phyloP scores from a whole-genome alignment of 2,113 vertebrate species.

The Propithecus coquereli region DNA sequence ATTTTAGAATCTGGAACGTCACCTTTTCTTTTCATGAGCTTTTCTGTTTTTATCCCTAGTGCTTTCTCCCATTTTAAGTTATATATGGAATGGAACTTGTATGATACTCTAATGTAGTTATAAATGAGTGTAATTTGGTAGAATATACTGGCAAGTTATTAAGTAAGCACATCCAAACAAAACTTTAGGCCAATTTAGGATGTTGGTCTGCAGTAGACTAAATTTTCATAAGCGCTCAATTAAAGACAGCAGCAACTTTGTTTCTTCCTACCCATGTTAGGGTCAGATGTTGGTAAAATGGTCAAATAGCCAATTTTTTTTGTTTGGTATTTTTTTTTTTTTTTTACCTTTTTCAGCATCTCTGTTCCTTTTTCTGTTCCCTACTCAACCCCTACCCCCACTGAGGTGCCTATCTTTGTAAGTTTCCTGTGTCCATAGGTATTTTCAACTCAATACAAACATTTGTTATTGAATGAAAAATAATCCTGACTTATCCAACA shows the following conservation, averaged over 20 bases:
- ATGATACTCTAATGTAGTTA: not conserved
- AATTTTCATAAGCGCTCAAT: not conserved
- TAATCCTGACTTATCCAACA: not conserved
- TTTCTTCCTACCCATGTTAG: not conserved
- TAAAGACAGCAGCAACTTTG: not conserved
- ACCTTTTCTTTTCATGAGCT: conserved; percentile 31
- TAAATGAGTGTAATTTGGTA: conserved; percentile 29
- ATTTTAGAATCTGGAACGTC: conserved; percentile 45
- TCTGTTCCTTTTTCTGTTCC: conserved; percentile 12
- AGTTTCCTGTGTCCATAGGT: conserved; percentile 16
- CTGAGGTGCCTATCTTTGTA: not conserved
- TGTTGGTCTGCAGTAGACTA: not conserved
- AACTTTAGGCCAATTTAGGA: not conserved
- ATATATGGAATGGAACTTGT: not conserved
- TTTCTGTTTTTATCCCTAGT: conserved; percentile 12
- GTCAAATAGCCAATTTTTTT: not conserved
- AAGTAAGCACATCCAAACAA: conserved; percentile 8
- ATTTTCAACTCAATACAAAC: conserved; percentile 31
- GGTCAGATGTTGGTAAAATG: conserved; percentile 9
- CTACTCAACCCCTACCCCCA: too few species aligned
- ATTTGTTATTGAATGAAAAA: conserved; percentile 41
- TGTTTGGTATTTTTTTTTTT: not conserved
- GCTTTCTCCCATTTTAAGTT: conserved; percentile 1
- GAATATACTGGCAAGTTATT: not conserved
- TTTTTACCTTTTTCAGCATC: not conserved